Evolutionary conservation across 2,888 invertebrate species (phyloP), one percentile per base, ranked within the genome.

Genomic region (Lasioglossum oenotherae): DNA sequence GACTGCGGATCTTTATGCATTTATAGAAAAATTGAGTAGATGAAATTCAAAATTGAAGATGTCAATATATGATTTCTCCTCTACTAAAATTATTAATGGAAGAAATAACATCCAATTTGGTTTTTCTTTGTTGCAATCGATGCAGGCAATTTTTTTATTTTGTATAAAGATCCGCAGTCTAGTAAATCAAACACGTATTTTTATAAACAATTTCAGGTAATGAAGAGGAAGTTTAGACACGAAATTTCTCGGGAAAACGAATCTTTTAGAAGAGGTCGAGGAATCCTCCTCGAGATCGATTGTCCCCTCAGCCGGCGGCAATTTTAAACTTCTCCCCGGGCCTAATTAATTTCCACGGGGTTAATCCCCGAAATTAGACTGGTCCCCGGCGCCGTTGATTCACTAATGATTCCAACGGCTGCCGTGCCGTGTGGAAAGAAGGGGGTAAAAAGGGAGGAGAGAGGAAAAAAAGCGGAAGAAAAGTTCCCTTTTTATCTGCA

Each of bases 401-500:
- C 90, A 88, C 90, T 90, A 90, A 90, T 90, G 90, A 90, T 90
- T 90, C n/a, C 89, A 89, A 86, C 71, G 82, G 74, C 72, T 27
- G n/a, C 53, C 12, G 53, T 44, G 38, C 38, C 38, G 12, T 38
- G 35, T 23, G 69, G 23, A 69, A 19, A 23, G 69, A 69, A 23
- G 35, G 35, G 38, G 38, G 8, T n/a, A 67, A 6, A 31, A 16
- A 35, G 12, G 23, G 23, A 23, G 35, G 35, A 14, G 6, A 14
- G 12, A 14, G 27, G 0, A n/a, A 60, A 8, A 12, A 19, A 67
- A 35, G 23, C 3, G 46, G 27, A 27, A 64, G 38, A 85, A 76
- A 88, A 88, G 81, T 78, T 84, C 89, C 78, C 79, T 81, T 81
- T 86, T 83, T 72, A 60, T 64, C 64, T 83, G 74, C 53, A 27